Evolutionary conservation across 2,888 invertebrate genomes (phyloP).

Genomic region (Drosophila paracracens): DNA sequence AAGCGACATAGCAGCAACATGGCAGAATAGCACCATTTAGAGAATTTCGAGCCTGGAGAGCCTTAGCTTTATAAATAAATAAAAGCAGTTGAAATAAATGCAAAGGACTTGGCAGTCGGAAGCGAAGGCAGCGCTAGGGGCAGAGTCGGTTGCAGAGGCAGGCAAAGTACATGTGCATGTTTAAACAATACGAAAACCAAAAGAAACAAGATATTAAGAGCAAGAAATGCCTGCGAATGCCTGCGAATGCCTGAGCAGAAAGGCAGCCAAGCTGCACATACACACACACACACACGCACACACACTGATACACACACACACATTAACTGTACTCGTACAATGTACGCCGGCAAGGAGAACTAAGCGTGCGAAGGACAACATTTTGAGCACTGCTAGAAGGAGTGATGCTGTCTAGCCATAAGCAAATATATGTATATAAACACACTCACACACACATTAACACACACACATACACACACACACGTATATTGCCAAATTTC

Average conservation of each 20-base stretch:
- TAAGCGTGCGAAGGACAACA: constrained; percentile 73
- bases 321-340: constrained; percentile 11
- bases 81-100: constrained; percentile 73
- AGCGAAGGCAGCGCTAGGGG: constrained; percentile 9
- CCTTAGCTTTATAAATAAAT: constrained; percentile 73
- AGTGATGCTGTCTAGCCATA: constrained; percentile 78
- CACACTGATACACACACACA: constrained; percentile 1
- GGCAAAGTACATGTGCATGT: constrained; percentile 62
- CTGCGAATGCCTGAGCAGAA: constrained; percentile 54
- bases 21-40: constrained; percentile 55
- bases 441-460: constrained; percentile 3
- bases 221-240: constrained; percentile 66
- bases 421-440: constrained; percentile 62
- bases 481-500: constrained; percentile 60
- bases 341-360: constrained; percentile 30
- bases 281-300: constrained; percentile 19
- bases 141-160: constrained; percentile 7
- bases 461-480: constrained; percentile 6
- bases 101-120: constrained; percentile 44
- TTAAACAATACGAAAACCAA: constrained; percentile 45
- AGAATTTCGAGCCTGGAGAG: constrained; percentile 24
- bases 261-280: constrained; percentile 36
- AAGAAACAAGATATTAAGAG: constrained; percentile 77
- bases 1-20: constrained; percentile 71
- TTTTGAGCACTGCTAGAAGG: constrained; percentile 58